Conservation (phyloP, 2,113 vertebrate genomes). For the Boulengeromyrus knoepffleri region DNA sequence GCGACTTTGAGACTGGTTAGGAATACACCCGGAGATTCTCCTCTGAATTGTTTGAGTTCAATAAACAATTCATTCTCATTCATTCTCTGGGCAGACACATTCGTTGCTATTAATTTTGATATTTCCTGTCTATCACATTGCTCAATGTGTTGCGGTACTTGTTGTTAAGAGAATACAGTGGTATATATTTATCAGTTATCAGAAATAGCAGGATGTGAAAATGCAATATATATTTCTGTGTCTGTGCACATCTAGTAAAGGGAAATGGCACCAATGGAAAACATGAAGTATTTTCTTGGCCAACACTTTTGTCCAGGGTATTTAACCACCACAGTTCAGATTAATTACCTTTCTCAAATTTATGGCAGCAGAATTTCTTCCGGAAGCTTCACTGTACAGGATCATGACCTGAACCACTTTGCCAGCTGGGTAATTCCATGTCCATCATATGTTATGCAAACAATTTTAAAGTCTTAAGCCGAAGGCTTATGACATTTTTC, state of each 20-base stretch:
- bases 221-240: background rate
- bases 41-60: background rate
- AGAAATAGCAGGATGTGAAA: background rate
- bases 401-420: background rate
- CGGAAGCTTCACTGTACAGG: background rate
- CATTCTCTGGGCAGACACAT: background rate
- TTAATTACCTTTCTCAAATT: background rate
- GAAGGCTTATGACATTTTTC: background rate
- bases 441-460: background rate
- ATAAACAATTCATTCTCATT: background rate
- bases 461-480: background rate
- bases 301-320: background rate
- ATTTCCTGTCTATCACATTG: background rate
- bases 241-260: background rate
- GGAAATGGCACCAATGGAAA: background rate
- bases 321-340: background rate
- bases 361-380: background rate
- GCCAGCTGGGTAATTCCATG: background rate
- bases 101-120: background rate
- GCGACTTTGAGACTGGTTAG: background rate
- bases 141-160: background rate
- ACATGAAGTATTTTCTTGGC: background rate
- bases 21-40: background rate
- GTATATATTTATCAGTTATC: background rate
- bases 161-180: background rate